Evolutionary conservation across 2,797 vertebrate genomes (phyloP).

Genomic region (Enteromius fasciolatus): DNA sequence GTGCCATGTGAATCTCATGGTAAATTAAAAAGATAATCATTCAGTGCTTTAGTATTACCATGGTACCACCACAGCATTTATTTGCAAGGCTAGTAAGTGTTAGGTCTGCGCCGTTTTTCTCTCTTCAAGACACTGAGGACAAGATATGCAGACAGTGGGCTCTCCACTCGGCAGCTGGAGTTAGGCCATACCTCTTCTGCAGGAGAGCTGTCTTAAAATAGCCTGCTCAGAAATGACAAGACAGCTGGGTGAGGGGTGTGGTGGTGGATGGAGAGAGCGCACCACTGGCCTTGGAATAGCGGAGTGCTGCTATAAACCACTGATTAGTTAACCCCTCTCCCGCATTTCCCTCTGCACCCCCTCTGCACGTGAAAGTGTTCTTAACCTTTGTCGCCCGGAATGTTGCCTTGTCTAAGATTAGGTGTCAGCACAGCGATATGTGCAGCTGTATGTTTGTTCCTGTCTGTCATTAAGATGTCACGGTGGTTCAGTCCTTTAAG

Average conservation of each 20-base stretch:
- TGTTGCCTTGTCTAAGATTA: constrained; percentile 70
- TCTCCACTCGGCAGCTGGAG: constrained; percentile 52
- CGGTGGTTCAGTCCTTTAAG: not conserved
- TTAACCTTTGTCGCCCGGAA: constrained; percentile 75
- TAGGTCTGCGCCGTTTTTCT: not conserved
- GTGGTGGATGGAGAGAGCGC: constrained; percentile 54
- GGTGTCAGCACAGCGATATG: constrained; percentile 59
- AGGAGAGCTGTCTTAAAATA: constrained; percentile 78
- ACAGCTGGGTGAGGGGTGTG: constrained; percentile 73
- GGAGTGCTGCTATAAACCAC: constrained; percentile 66
- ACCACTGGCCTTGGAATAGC: constrained; percentile 72
- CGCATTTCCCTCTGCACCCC: constrained; percentile 45
- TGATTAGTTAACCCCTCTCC: constrained; percentile 60
- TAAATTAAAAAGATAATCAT: not conserved
- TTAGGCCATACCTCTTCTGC: constrained; percentile 69
- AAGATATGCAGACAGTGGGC: constrained; percentile 47
- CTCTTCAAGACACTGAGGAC: constrained; percentile 15
- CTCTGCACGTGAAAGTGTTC: constrained; percentile 70
- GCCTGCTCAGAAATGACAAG: constrained; percentile 78
- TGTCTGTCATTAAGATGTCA: constrained; percentile 43
- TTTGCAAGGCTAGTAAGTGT: not conserved
- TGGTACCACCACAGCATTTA: not conserved
- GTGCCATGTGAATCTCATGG: not conserved
- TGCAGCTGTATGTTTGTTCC: constrained; percentile 33
- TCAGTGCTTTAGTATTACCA: not conserved